Evolutionary conservation across 2,113 vertebrate species (phyloP).

Genomic region (Microtus montanus): DNA sequence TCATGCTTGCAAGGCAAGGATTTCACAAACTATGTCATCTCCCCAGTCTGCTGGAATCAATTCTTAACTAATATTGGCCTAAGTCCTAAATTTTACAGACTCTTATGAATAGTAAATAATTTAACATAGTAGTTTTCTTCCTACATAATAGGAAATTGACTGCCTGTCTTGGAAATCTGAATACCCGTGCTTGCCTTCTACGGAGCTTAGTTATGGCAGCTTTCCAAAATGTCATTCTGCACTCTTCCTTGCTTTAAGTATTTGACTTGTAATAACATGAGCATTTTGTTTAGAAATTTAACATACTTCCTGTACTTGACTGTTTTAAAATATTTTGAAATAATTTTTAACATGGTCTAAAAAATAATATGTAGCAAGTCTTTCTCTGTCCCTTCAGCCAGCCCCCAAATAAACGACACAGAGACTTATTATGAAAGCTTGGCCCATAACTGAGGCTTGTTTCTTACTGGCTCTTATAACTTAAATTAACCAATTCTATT

Average conservation of each 20-base stretch:
- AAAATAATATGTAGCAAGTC: neutral
- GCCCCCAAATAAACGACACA: neutral
- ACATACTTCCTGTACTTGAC: neutral
- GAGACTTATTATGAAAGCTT: neutral
- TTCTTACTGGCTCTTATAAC: neutral
- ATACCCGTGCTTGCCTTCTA: no score
- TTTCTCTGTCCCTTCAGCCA: neutral
- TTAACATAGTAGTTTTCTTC: neutral
- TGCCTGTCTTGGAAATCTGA: neutral
- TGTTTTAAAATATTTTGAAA: conserved; percentile 36
- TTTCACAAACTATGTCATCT: neutral
- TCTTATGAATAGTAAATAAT: neutral
- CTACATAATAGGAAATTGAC: neutral
- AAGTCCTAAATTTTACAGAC: neutral
- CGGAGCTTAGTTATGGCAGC: neutral
- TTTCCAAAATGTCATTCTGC: neutral
- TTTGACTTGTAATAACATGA: neutral
- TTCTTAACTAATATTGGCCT: neutral
- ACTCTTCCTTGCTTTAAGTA: neutral
- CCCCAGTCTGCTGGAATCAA: neutral
- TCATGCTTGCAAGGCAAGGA: neutral
- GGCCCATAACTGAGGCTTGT: neutral
- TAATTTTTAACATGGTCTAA: conserved; percentile 10
- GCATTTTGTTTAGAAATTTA: conserved; percentile 7
- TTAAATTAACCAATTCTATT: neutral